Evolutionary conservation across 2,888 invertebrate genomes (phyloP), one percentile per base, ranked within the genome.

Genomic region (Phorcus lineatus): DNA sequence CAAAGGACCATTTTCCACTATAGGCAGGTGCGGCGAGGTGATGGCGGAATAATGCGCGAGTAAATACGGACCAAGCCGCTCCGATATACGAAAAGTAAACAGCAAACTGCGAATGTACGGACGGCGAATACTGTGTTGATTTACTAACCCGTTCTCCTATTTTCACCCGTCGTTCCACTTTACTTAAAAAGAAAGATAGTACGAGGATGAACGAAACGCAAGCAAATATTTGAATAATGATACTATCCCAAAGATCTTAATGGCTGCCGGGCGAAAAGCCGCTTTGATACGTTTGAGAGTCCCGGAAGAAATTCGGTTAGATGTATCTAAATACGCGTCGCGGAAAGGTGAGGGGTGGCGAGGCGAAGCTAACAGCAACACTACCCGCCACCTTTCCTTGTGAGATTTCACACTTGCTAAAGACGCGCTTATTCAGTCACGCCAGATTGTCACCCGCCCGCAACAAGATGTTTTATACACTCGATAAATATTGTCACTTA

Each of bases 151-250:
- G 28, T 3, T 28, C 13, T 28, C 28, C 28, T 11, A 24, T 28
- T 62, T 62, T 62, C 62, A 62, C 62, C 24, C 62, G 24, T 16
- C 62, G 22, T 62, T 62, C 62, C 28, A 62, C 62, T 62, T 62
- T 62, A 11, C 24, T 62, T 62, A 28, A 62, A 62, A 62, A 28
- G 62, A 2, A 24, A n/a, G 28, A 24, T 62, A n/a, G 62, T 16
- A 62, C 24, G 22, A 55, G 74, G 52, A 80, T 55, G 62, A 40
- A 75, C 19, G 19, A 47, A 74, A 74, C 54, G 57, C 62, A 74
- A 79, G 79, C 79, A 79, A 79, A 79, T 79, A 79, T 79, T 79
- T 74, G 79, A 79, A 79, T 79, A 79, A 74, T 57, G 57, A 79
- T 79, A 74, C 74, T 19, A 79, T 24, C 74, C 62, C 31, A 55